A percentile compares a stretch with the other conserved stretches of the same genome.
Conservation (phyloP, 2,888 invertebrate genomes). For the Ceramica pisi region DNA sequence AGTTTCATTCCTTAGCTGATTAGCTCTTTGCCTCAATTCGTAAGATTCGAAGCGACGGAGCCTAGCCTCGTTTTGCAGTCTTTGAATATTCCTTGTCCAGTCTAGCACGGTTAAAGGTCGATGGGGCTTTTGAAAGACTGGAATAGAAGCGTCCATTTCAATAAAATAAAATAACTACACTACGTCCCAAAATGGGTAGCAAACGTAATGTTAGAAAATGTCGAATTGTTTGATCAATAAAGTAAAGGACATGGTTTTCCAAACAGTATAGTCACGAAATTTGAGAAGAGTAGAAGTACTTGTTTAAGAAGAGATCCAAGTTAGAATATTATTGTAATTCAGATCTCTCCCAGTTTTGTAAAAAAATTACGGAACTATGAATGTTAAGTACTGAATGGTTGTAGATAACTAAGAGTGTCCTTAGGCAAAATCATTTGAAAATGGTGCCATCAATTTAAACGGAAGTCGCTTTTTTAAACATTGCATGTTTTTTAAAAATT, state of each 20-base stretch:
- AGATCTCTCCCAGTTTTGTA: no score
- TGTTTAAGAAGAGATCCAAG: no score
- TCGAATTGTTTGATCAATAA: conserved; percentile 50
- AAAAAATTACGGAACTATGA: no score
- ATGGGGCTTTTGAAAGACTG: conserved; percentile 92
- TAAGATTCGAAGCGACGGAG: conserved; percentile 93
- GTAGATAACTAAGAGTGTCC: no score
- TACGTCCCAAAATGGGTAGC: background rate
- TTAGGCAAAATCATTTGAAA: conserved; percentile 16
- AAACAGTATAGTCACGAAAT: no score
- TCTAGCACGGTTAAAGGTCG: conserved; percentile 93
- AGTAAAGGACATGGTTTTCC: background rate
- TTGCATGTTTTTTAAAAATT: no score
- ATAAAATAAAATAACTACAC: conserved; percentile 15
- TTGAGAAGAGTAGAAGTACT: no score
- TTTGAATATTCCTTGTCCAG: conserved; percentile 94
- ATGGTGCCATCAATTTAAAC: conserved; percentile 2
- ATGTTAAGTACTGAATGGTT: no score
- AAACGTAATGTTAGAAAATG: background rate
- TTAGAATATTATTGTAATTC: no score
- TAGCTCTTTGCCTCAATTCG: conserved; percentile 92
- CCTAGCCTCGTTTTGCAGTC: conserved; percentile 93
- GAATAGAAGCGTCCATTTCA: conserved; percentile 85
- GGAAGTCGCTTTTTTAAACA: background rate
- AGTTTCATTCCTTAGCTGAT: conserved; percentile 94